Percentiles rank a stretch among this genome's conserved stretches.
These are phyloP conservation scores for Neofelis nebulosa DNA, from an alignment of 2,113 vertebrate genomes.

Conservation along the genomic window DNA sequence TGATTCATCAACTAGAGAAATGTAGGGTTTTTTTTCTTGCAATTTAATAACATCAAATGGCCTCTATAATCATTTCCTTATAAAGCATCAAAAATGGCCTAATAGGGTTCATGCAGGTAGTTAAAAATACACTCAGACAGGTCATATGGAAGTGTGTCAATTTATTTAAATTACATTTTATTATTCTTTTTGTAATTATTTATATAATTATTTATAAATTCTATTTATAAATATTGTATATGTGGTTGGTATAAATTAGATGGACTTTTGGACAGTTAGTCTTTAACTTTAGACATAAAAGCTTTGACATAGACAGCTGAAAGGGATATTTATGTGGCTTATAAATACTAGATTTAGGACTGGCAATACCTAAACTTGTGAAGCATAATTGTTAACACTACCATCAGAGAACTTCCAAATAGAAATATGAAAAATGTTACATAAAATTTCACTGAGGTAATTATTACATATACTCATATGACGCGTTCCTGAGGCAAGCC, in stretches of 20 bases:
- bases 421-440: not conserved
- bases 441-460: not conserved
- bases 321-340: not conserved
- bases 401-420: not conserved
- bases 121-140: constrained; percentile 40
- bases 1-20: constrained; percentile 75
- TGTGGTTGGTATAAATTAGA: not conserved
- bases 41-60: constrained; percentile 72
- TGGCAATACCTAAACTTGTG: not conserved
- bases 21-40: not conserved
- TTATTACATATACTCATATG: not conserved
- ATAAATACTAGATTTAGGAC: not conserved
- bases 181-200: not conserved
- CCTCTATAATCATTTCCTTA: constrained; percentile 62
- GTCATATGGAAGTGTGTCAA: constrained; percentile 39
- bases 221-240: not conserved
- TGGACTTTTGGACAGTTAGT: not conserved
- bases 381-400: not conserved
- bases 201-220: not conserved
- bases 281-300: not conserved
- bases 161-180: constrained; percentile 55
- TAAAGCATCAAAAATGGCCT: constrained; percentile 64
- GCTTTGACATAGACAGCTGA: not conserved
- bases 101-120: constrained; percentile 30
- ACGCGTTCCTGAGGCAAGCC: not conserved